A percentile compares a stretch with the other conserved stretches of the same genome.
These are phyloP conservation scores for Ceratotherium simum DNA, from an alignment of 2,113 vertebrate species.

Conservation along the genomic window DNA sequence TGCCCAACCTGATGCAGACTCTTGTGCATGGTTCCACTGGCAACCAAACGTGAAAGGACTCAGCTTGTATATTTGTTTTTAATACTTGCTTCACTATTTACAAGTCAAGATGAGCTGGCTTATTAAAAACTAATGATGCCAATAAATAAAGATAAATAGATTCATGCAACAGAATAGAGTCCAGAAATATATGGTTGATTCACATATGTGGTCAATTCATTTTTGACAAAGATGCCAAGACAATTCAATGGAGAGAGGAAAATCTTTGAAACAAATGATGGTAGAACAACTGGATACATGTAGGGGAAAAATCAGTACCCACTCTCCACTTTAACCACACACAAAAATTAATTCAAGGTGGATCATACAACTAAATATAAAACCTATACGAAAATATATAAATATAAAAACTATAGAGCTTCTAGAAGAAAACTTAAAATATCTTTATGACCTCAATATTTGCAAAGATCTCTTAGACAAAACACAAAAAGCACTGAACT, in stretches of 20 bases:
- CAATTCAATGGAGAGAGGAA: slow-evolving; percentile 15
- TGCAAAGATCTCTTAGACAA: slow-evolving; percentile 33
- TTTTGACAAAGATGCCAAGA: slow-evolving; percentile 29
- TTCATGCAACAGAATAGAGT: not conserved
- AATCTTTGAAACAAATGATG: slow-evolving; percentile 10
- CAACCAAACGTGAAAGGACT: not conserved
- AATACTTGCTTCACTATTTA: slow-evolving; percentile 15
- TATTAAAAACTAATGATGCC: slow-evolving; percentile 52
- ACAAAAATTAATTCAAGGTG: not conserved
- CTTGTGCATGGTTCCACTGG: not conserved
- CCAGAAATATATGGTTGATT: not conserved
- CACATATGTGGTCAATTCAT: slow-evolving; percentile 14
- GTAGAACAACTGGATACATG: not conserved
- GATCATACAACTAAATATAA: not conserved
- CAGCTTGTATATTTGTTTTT: slow-evolving; percentile 29
- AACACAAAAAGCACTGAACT: not conserved
- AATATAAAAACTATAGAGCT: not conserved
- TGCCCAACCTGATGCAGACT: not conserved
- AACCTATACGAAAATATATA: not conserved
- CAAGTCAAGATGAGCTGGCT: slow-evolving; percentile 12
- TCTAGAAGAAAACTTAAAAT: not conserved
- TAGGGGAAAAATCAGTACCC: not conserved
- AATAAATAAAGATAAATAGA: slow-evolving; percentile 19
- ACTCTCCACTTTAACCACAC: not conserved
- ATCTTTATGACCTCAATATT: not conserved